Conservation (phyloP, 2,888 invertebrate species). For the Cheilosia urbana region DNA sequence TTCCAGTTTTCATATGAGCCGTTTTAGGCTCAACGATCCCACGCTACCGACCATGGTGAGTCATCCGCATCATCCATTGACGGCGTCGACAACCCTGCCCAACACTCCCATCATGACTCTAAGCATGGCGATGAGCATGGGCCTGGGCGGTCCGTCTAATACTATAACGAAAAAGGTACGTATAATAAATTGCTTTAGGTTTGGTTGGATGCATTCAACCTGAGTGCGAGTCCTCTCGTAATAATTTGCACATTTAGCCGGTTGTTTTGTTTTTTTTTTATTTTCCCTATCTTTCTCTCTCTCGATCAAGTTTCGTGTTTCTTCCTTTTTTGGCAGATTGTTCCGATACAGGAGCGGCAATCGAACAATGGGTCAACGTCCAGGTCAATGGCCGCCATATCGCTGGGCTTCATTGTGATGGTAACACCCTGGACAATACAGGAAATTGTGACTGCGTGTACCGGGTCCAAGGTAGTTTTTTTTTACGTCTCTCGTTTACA, state of each 20-base stretch:
- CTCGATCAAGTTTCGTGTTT: not conserved
- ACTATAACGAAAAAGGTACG: slow-evolving; percentile 83
- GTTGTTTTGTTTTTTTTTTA: slow-evolving; percentile 23
- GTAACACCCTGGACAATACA: slow-evolving; percentile 96
- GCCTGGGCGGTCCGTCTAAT: slow-evolving; percentile 80
- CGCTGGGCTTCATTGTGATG: slow-evolving; percentile 94
- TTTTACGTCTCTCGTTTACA: not conserved
- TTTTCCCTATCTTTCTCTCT: not conserved
- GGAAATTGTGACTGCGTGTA: slow-evolving; percentile 95
- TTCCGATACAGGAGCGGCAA: slow-evolving; percentile 84
- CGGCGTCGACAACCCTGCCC: slow-evolving; percentile 75
- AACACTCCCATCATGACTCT: slow-evolving; percentile 81
- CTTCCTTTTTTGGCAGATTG: slow-evolving; percentile 78
- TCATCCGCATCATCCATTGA: slow-evolving; percentile 80
- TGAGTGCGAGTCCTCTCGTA: not conserved
- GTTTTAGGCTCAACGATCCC: slow-evolving; percentile 86
- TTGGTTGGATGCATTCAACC: not conserved
- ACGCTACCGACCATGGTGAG: slow-evolving; percentile 84
- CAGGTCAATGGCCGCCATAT: slow-evolving; percentile 96
- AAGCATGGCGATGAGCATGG: slow-evolving; percentile 83
- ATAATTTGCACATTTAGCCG: slow-evolving; percentile 30
- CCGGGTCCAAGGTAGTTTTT: slow-evolving; percentile 89
- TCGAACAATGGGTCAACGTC: slow-evolving; percentile 92
- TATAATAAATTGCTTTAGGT: slow-evolving; percentile 69
- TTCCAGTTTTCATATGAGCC: slow-evolving; percentile 94